Evolutionary conservation across 2,113 vertebrate genomes (phyloP).

Genomic region (Craseonycteris thonglongyai): DNA sequence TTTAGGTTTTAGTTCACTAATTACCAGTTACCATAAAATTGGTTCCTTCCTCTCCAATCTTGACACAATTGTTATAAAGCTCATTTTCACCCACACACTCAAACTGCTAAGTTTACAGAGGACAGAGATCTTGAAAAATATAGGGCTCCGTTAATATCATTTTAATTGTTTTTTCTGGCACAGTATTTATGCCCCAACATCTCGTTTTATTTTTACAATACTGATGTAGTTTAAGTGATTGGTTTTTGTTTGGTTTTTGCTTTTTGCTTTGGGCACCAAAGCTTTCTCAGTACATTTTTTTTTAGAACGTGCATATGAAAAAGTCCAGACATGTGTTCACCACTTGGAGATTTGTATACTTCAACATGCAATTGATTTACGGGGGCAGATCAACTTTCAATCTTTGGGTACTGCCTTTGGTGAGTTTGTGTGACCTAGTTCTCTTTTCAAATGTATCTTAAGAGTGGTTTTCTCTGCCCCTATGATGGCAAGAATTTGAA

Average conservation of each 20-base stretch:
- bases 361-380: not conserved
- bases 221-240: not conserved
- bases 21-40: constrained; percentile 67
- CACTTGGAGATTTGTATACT: not conserved
- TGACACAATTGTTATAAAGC: not conserved
- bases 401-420: not conserved
- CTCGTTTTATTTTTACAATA: not conserved
- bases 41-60: constrained; percentile 12
- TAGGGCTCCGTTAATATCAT: not conserved
- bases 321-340: not conserved
- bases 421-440: not conserved
- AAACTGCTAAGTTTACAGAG: not conserved
- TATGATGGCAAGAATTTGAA: not conserved
- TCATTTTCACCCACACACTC: not conserved
- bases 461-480: not conserved
- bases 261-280: not conserved
- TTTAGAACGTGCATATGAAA: not conserved
- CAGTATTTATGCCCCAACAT: not conserved
- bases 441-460: not conserved
- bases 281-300: not conserved
- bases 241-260: not conserved
- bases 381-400: not conserved
- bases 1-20: constrained; percentile 64
- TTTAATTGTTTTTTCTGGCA: not conserved
- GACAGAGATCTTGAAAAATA: not conserved